phyloP scores from a whole-genome alignment of 2,797 vertebrate species.

The Aulostomus chinensis region DNA sequence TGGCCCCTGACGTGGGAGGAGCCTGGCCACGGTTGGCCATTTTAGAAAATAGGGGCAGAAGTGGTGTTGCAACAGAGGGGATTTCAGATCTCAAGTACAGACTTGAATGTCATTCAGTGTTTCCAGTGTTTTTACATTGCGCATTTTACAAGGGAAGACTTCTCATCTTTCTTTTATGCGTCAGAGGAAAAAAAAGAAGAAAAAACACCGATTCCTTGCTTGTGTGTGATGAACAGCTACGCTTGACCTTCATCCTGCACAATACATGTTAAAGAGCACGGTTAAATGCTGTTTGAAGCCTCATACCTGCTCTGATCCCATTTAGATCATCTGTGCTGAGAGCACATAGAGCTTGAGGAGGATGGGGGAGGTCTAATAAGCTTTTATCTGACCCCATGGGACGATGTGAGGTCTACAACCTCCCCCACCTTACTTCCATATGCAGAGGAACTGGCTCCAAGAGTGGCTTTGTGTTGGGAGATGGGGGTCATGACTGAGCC shows the following conservation, averaged over 20 bases:
- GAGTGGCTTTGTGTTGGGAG: slow-evolving; percentile 69
- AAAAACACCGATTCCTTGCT: no score
- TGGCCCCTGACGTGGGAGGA: slow-evolving; percentile 73
- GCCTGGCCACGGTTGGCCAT: slow-evolving; percentile 60
- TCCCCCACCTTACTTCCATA: slow-evolving; percentile 73
- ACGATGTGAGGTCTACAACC: slow-evolving; percentile 66
- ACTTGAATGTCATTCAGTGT: slow-evolving; percentile 16
- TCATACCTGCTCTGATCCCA: slow-evolving; percentile 11
- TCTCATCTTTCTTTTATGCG: not conserved
- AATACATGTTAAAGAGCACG: not conserved
- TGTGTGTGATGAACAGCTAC: no score
- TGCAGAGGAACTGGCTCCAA: slow-evolving; percentile 62
- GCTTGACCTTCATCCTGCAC: not conserved
- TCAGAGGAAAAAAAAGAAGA: no score
- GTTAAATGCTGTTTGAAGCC: slow-evolving; percentile 11
- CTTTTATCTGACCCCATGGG: slow-evolving; percentile 77
- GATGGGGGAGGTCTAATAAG: slow-evolving; percentile 42
- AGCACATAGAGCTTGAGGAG: slow-evolving; percentile 17
- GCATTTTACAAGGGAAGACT: not conserved
- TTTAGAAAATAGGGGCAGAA: slow-evolving; percentile 53
- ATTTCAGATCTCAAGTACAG: slow-evolving; percentile 44
- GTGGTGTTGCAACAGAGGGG: slow-evolving; percentile 29
- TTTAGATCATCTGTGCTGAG: slow-evolving; percentile 32
- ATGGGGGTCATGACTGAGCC: slow-evolving; percentile 72
- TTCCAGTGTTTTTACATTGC: slow-evolving; percentile 18